Base-by-base conservation (phyloP, 2,113 vertebrate genomes). In the Indicator indicator region DNA sequence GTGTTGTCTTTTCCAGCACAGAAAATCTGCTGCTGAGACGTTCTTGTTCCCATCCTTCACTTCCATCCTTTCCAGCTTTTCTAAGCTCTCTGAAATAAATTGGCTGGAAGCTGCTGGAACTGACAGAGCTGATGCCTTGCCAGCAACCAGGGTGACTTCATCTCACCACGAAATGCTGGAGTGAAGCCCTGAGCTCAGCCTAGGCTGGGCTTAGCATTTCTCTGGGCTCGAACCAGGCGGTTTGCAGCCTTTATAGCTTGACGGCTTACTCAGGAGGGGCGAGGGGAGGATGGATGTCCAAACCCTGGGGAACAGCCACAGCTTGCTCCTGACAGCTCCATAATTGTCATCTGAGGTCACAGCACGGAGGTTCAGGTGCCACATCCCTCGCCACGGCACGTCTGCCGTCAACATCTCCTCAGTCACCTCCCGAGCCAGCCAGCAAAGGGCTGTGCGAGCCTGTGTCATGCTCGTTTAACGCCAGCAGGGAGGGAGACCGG, bases 1-100 rank as follows among this genome's bases (percentile, higher is more conserved):
- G 3, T 52, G 83, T 81, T 62, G 90, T 90, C 93, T 94, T 97
- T 94, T 93, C 95, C 93, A 86, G 56, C 62, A 85, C 88, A 96
- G 60, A 70, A 86, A 92, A 88, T 86, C 52, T 95, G 94, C 11
- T 72, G 58, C 55, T 5, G 89, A 87, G 84, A 82, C 40, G 78
- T 76, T 75, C 55, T 0, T 46, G 67, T 84, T 75, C 85, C 75
- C 68, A 86, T 68, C 83, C 82, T 3, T 32, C 58, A 28, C 93
- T 80, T 78, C 69, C 90, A 36, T 58, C 73, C 80, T 77, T 88
- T 96, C 95, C 96, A 96, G 23, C 62, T 91, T 91, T 72, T 81
- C 72, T 50, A 5, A 90, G 88, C 48, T 44, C 60, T 62, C 65
- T 52, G 80, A 86, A 91, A 92, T 23, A 90, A 94, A 90, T 82